Percentiles rank a stretch among this genome's conserved stretches.
Conservation (phyloP, 2,888 invertebrate genomes). For the Didymodactylos carnosus region DNA sequence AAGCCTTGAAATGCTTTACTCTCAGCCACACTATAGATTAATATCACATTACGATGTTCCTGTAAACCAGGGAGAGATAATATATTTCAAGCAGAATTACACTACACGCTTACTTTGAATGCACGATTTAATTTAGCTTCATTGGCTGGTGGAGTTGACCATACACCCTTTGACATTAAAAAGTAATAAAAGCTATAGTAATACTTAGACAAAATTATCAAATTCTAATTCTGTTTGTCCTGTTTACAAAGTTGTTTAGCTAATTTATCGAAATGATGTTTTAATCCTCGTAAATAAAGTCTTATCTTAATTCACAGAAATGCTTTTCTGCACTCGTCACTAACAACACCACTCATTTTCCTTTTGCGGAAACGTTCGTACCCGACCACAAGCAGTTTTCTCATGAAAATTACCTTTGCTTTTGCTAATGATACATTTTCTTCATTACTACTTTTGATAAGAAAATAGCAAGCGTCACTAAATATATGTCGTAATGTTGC, state of each 20-base stretch:
- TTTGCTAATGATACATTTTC: conserved; percentile 86
- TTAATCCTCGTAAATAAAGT: too few species aligned
- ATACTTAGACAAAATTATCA: not conserved
- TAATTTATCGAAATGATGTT: too few species aligned
- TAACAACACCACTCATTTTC: too few species aligned
- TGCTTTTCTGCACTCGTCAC: too few species aligned
- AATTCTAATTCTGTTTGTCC: not conserved
- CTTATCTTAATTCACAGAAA: too few species aligned
- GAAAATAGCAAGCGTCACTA: conserved; percentile 73
- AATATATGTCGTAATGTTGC: conserved; percentile 42
- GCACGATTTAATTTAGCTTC: conserved; percentile 87
- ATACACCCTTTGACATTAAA: conserved; percentile 48
- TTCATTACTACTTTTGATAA: conserved; percentile 90
- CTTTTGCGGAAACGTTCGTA: too few species aligned
- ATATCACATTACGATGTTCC: conserved; percentile 73
- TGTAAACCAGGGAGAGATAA: conserved; percentile 18
- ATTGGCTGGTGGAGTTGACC: conserved; percentile 91
- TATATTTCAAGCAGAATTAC: not conserved
- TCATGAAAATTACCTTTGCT: conserved; percentile 47
- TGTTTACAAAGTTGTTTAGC: too few species aligned
- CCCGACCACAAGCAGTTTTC: too few species aligned
- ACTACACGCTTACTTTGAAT: conserved; percentile 35
- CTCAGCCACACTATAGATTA: conserved; percentile 91
- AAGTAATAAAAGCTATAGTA: not conserved
- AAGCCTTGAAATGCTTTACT: conserved; percentile 71